Percentiles rank a stretch among this genome's conserved stretches.
Conservation (phyloP, 1,140 invertebrate genomes). For the Charaxes varanes region DNA sequence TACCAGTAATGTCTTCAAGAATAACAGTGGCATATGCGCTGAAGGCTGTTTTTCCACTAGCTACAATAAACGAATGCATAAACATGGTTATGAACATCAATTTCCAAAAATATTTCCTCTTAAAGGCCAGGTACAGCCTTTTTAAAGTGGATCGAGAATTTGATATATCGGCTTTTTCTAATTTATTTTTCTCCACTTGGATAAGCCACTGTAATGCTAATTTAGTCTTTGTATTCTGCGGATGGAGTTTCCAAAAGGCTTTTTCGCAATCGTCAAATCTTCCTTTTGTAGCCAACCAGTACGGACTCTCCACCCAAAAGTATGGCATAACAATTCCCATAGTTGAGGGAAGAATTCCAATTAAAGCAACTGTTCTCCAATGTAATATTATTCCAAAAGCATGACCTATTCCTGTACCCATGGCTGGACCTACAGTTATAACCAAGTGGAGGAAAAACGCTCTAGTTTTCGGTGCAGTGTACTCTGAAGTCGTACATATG, state of each 20-base stretch:
- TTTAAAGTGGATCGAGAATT: not conserved
- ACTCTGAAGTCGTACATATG: constrained; percentile 12
- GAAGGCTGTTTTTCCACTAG: constrained; percentile 8
- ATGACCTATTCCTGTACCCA: constrained; percentile 18
- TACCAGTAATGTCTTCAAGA: constrained; percentile 16
- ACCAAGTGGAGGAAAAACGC: constrained; percentile 15
- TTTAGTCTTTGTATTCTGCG: constrained; percentile 3
- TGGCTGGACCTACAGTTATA: constrained; percentile 14
- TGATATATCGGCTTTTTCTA: not conserved
- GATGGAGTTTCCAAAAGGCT: constrained; percentile 10
- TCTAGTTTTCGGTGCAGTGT: constrained; percentile 15
- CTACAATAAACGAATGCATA: constrained; percentile 7
- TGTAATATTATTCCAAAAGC: constrained; percentile 18
- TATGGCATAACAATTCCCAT: constrained; percentile 13
- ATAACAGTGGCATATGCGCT: constrained; percentile 12
- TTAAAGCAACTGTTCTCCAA: constrained; percentile 23
- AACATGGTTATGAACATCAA: constrained; percentile 8
- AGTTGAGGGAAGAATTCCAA: constrained; percentile 15
- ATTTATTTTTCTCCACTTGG: constrained; percentile 2
- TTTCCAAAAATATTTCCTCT: constrained; percentile 16
- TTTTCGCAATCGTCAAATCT: constrained; percentile 18
- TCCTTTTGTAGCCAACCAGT: constrained; percentile 10
- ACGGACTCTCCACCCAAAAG: no score
- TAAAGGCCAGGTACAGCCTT: constrained; percentile 5
- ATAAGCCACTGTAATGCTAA: constrained; percentile 10